phyloP scores from a whole-genome alignment of 2,888 invertebrate species.

The Chrysina gloriosa region DNA sequence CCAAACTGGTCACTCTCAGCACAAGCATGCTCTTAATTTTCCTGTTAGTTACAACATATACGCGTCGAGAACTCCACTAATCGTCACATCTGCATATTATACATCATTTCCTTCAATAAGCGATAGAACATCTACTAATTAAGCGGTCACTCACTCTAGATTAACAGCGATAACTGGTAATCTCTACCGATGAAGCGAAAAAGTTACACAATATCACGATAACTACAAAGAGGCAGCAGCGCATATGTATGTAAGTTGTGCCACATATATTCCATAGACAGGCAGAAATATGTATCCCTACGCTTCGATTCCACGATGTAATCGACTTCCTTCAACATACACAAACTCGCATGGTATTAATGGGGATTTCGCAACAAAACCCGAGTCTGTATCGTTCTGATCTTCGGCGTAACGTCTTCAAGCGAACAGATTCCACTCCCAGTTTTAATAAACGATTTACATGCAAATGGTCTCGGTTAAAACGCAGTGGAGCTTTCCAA shows the following conservation, averaged over 20 bases:
- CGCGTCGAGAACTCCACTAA: too few relatives aligned
- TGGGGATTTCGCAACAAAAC: background rate
- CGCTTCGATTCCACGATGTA: too few relatives aligned
- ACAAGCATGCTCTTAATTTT: too few relatives aligned
- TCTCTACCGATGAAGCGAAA: background rate
- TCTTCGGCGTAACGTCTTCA: background rate
- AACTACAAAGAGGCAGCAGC: background rate
- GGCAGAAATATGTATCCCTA: too few relatives aligned
- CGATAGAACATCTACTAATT: background rate
- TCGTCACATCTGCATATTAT: too few relatives aligned
- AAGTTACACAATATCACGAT: background rate
- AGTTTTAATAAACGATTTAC: conserved; percentile 3
- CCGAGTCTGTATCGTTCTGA: background rate
- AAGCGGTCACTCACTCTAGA: background rate
- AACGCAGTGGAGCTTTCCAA: too few relatives aligned
- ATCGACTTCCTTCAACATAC: background rate
- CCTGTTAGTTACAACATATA: too few relatives aligned
- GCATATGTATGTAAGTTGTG: too few relatives aligned
- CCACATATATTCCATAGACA: too few relatives aligned
- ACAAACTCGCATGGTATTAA: background rate
- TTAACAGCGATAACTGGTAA: background rate
- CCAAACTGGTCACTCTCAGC: too few relatives aligned
- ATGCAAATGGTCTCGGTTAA: conserved; percentile 6
- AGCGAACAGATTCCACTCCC: background rate
- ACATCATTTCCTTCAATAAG: background rate